Conservation (phyloP, 2,113 vertebrate species). For the Cyanoramphus novaezelandiae region DNA sequence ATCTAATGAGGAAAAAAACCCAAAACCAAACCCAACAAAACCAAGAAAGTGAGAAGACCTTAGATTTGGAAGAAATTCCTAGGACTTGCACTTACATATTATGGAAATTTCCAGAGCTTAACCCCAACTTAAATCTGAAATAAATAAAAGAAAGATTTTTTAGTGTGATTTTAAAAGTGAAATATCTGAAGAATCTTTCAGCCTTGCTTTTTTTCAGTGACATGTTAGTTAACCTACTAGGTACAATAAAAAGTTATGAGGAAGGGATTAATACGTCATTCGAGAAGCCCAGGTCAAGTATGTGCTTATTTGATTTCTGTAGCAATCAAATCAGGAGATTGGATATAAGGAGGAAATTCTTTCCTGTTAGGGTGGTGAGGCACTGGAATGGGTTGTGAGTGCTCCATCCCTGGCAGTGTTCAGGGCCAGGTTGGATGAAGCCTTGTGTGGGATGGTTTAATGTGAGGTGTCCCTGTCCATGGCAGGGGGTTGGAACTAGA, state of each 20-base stretch:
- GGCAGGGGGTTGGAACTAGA: too few species aligned
- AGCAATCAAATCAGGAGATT: not conserved
- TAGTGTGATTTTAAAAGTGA: not conserved
- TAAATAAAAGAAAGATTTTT: not conserved
- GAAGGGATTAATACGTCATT: not conserved
- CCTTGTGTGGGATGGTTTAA: too few species aligned
- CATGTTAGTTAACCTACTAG: not conserved
- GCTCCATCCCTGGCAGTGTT: too few species aligned
- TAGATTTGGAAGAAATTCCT: not conserved
- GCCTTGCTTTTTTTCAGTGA: not conserved
- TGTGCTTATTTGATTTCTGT: not conserved
- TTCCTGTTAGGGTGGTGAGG: too few species aligned
- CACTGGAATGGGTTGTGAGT: too few species aligned
- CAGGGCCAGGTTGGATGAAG: too few species aligned
- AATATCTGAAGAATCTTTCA: not conserved
- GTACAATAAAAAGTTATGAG: not conserved
- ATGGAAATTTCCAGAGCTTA: not conserved
- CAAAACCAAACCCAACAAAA: not conserved
- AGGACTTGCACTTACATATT: not conserved
- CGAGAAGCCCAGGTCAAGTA: not conserved
- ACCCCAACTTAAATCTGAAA: not conserved
- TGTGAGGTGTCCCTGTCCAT: too few species aligned
- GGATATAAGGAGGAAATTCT: too few species aligned
- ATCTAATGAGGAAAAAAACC: not conserved
- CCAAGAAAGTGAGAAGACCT: not conserved